Conservation (phyloP, 2,888 invertebrate species). For the Cyclophora punctaria region DNA sequence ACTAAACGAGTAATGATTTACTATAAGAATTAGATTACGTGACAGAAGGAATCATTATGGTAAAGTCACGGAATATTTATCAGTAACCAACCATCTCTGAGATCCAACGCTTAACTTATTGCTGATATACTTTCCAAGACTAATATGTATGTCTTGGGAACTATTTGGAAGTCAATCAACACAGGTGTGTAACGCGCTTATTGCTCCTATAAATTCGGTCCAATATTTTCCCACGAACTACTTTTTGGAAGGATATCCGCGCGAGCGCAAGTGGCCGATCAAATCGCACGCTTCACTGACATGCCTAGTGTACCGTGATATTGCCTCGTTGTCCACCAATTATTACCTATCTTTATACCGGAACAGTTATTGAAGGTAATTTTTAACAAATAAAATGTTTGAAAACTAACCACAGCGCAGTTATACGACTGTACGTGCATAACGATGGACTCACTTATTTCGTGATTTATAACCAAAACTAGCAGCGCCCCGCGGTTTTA, state of each 20-base stretch:
- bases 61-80: too few species aligned
- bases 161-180: too few species aligned
- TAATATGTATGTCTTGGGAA: too few species aligned
- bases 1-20: too few species aligned
- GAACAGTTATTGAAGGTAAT: constrained; percentile 1
- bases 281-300: constrained; percentile 36
- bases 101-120: too few species aligned
- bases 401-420: constrained; percentile 1
- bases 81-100: too few species aligned
- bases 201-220: not conserved
- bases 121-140: too few species aligned
- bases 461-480: too few species aligned
- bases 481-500: too few species aligned
- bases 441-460: not conserved
- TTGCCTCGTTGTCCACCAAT: constrained; percentile 35
- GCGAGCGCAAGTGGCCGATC: constrained; percentile 7
- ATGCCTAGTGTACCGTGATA: constrained; percentile 41
- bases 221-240: constrained; percentile 31
- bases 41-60: too few species aligned
- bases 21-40: too few species aligned
- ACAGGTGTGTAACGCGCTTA: too few species aligned
- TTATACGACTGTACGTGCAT: constrained; percentile 10
- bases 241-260: constrained; percentile 33
- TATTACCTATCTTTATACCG: constrained; percentile 12
- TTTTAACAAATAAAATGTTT: constrained; percentile 2